Conservation (phyloP, 2,797 vertebrate species). For the Characodon lateralis region DNA sequence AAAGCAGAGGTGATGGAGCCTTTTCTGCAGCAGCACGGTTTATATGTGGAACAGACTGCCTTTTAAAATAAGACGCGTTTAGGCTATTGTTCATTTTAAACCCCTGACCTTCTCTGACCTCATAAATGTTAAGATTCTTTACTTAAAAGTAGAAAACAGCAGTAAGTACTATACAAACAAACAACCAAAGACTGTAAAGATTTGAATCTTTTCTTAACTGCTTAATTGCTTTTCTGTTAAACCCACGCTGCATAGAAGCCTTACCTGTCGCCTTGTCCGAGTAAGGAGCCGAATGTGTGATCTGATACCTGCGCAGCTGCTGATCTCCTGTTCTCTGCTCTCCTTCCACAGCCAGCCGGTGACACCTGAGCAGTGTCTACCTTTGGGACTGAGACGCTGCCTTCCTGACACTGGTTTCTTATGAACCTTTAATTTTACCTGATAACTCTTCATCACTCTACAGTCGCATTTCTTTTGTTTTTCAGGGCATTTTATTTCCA, state of each 20-base stretch:
- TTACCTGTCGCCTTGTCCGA: conserved; percentile 57
- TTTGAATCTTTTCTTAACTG: not conserved
- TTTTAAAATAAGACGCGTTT: not conserved
- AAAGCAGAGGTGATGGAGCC: not conserved
- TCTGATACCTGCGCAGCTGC: conserved; percentile 55
- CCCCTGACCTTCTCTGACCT: not conserved
- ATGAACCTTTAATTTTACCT: conserved; percentile 71
- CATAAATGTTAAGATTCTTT: not conserved
- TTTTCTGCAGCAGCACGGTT: not conserved
- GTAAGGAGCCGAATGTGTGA: conserved; percentile 41
- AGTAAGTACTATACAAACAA: not conserved
- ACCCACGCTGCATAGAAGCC: conserved; percentile 7
- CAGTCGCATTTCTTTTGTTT: not conserved
- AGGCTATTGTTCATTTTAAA: conserved; percentile 2
- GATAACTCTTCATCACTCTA: conserved; percentile 21
- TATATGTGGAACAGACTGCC: not conserved
- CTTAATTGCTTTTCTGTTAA: conserved; percentile 9
- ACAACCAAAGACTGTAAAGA: not conserved
- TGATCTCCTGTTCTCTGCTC: conserved; percentile 73
- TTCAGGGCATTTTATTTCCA: not conserved
- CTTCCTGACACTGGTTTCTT: conserved; percentile 49
- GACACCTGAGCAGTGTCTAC: conserved; percentile 76
- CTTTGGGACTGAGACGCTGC: conserved; percentile 46
- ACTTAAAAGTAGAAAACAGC: conserved; percentile 1
- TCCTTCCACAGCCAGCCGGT: conserved; percentile 41